phyloP scores from a whole-genome alignment of 2,113 vertebrate species.

The Casuarius casuarius region DNA sequence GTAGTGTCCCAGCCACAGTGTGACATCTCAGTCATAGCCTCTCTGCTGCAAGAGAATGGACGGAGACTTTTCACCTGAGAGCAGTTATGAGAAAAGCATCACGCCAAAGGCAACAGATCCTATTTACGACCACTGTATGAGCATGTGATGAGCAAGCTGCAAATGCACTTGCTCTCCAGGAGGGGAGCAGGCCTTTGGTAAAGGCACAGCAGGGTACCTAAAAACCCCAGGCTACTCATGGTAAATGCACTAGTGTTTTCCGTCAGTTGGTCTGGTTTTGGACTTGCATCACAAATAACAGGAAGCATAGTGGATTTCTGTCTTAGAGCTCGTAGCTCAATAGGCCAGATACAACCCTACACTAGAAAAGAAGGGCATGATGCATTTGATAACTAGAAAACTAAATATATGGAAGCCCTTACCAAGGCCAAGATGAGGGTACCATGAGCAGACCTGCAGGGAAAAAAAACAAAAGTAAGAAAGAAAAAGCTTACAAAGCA shows the following conservation, averaged over 20 bases:
- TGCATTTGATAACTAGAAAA: background rate
- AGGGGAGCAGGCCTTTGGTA: background rate
- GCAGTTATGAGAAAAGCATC: accelerated
- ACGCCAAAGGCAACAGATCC: background rate
- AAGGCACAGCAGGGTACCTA: background rate
- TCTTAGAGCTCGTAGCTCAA: background rate
- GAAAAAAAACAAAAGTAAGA: background rate
- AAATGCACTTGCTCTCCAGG: background rate
- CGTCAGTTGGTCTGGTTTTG: background rate
- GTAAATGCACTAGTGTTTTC: background rate
- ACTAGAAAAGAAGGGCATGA: background rate
- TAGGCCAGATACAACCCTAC: background rate
- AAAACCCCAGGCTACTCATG: accelerated
- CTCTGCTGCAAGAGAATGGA: background rate
- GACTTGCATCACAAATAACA: background rate
- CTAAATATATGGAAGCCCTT: background rate
- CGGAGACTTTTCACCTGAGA: background rate
- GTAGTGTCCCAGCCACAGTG: background rate
- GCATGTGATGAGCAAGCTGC: background rate
- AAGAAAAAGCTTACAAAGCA: background rate
- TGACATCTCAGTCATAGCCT: background rate
- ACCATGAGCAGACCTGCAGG: background rate
- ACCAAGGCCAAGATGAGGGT: background rate
- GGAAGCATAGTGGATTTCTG: background rate
- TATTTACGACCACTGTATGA: background rate